These are phyloP conservation scores for Drosophila baimaii DNA, from an alignment of 1,140 invertebrate species.

Conservation along the genomic window DNA sequence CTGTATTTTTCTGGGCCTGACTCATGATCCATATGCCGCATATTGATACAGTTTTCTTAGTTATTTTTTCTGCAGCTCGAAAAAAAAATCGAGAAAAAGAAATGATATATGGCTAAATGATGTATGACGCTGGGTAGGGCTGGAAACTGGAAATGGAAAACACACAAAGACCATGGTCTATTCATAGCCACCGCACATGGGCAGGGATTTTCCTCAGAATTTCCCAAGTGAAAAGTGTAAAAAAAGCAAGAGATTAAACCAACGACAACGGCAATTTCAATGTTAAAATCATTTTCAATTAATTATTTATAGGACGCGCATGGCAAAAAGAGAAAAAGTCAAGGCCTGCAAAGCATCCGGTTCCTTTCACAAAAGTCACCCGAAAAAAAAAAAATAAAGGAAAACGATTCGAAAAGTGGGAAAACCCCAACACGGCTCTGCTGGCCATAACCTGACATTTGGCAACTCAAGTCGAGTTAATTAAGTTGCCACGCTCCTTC, in stretches of 20 bases:
- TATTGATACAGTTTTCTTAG: conserved; percentile 67
- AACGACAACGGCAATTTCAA: conserved; percentile 24
- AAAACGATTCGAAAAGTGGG: conserved; percentile 8
- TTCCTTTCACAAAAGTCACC: conserved; percentile 67
- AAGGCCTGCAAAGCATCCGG: conserved; percentile 30
- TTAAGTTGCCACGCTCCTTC: conserved; percentile 37
- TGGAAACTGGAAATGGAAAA: conserved; percentile 34
- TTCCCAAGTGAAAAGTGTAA: conserved; percentile 33
- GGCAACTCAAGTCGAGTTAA: conserved; percentile 44
- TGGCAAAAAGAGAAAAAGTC: conserved; percentile 27
- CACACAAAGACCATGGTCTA: conserved; percentile 47
- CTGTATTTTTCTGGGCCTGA: conserved; percentile 49
- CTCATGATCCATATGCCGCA: conserved; percentile 57
- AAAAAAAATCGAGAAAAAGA: conserved; percentile 18
- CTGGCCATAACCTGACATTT: conserved; percentile 19
- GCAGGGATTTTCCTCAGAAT: conserved; percentile 39
- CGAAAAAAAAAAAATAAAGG: neutral
- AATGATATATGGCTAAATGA: conserved; percentile 49
- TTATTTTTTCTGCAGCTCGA: conserved; percentile 39
- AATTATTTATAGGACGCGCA: conserved; percentile 38
- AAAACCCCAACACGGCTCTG: conserved; percentile 15
- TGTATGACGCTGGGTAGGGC: conserved; percentile 56
- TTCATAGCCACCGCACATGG: conserved; percentile 37
- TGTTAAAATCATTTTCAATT: conserved; percentile 55
- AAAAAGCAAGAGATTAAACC: conserved; percentile 19